Evolutionary conservation across 2,797 vertebrate species (phyloP).

Genomic region (Telmatherina bonti): DNA sequence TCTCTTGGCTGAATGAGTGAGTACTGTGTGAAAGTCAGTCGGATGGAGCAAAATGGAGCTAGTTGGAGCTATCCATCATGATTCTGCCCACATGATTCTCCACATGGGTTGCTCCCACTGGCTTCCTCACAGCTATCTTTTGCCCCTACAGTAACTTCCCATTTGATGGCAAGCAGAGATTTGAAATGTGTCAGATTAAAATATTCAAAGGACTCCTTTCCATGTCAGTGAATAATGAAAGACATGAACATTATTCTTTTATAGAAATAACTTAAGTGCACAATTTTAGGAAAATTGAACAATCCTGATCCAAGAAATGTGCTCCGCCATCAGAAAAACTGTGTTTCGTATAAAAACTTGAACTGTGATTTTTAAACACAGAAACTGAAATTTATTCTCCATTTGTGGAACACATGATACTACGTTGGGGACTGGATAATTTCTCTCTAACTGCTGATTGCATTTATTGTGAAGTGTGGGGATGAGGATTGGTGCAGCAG

Average conservation of each 20-base stretch:
- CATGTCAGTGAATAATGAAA: neutral
- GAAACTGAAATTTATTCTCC: neutral
- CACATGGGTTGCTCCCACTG: no score
- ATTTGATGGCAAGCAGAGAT: neutral
- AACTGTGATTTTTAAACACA: neutral
- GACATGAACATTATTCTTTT: neutral
- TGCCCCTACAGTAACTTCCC: no score
- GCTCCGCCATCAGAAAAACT: no score
- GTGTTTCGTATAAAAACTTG: no score
- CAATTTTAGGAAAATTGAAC: neutral
- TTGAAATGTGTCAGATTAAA: neutral
- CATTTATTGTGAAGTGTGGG: rapidly evolving
- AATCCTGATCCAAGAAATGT: neutral
- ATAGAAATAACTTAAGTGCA: neutral
- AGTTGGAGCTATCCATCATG: no score
- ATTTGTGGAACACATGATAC: neutral
- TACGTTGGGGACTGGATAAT: neutral
- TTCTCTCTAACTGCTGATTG: neutral
- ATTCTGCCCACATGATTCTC: no score
- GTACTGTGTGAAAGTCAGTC: no score
- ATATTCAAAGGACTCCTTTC: neutral
- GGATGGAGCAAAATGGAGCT: no score
- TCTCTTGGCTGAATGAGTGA: no score
- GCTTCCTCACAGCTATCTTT: no score
- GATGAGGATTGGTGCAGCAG: neutral